Evolutionary conservation across 2,888 invertebrate genomes (phyloP).

Genomic region (Microctonus aethiopoides): DNA sequence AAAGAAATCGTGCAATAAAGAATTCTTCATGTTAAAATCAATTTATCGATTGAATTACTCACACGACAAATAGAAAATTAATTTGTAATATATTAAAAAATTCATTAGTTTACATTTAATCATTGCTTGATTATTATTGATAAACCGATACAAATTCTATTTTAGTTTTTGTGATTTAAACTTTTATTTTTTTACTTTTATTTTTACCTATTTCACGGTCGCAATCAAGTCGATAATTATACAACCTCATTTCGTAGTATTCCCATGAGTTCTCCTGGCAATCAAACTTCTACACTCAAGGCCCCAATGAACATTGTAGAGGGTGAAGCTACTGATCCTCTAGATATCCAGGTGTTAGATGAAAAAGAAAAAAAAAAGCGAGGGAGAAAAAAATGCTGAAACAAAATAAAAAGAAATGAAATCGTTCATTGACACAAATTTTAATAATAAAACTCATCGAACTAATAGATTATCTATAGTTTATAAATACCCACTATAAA

Average conservation of each 20-base stretch:
- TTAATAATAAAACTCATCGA: not conserved
- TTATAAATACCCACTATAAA: not conserved
- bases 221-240: constrained; percentile 1
- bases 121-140: no score
- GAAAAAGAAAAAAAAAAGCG: not conserved
- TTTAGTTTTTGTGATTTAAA: not conserved
- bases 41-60: not conserved
- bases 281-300: constrained; percentile 12
- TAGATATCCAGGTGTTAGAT: not conserved
- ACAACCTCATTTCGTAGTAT: not conserved
- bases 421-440: not conserved
- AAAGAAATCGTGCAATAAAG: no score
- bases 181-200: not conserved
- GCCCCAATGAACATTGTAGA: constrained; percentile 5
- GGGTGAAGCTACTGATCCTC: not conserved
- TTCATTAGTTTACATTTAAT: no score
- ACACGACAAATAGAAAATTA: no score
- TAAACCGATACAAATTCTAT: not conserved
- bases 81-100: not conserved
- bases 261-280: constrained; percentile 13
- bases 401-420: not conserved
- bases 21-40: not conserved
- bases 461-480: not conserved
- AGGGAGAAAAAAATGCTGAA: not conserved
- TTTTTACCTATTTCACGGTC: not conserved